These are phyloP conservation scores for Tragelaphus oryx DNA, from an alignment of 2,797 vertebrate genomes.

Conservation along the genomic window DNA sequence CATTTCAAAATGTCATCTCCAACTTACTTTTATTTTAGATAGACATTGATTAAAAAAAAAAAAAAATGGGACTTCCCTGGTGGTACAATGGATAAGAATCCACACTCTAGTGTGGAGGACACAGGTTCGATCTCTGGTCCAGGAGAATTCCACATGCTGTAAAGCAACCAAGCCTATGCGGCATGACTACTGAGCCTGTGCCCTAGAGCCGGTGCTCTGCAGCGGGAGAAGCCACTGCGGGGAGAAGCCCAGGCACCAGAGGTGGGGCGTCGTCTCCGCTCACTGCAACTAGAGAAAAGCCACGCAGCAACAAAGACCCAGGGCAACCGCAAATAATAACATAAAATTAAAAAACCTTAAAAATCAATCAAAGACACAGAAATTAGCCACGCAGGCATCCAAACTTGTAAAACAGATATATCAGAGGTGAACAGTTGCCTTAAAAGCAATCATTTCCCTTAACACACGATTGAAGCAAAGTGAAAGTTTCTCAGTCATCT, in stretches of 20 bases:
- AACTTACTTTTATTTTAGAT: neutral
- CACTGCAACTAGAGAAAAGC: neutral
- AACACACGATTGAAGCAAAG: rapidly evolving
- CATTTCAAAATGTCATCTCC: neutral
- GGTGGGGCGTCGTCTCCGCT: neutral
- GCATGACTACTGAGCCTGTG: neutral
- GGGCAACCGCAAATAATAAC: neutral
- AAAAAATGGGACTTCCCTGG: neutral
- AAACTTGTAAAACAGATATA: neutral
- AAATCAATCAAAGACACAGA: neutral
- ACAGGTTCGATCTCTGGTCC: neutral
- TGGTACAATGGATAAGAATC: neutral
- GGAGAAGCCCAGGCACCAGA: neutral
- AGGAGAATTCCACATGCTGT: neutral
- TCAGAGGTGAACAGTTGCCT: neutral
- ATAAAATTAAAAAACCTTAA: neutral
- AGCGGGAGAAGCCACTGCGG: neutral
- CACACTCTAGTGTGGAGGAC: neutral
- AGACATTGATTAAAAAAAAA: neutral
- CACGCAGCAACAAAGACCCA: neutral
- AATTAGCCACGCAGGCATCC: neutral
- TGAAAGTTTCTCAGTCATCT: neutral
- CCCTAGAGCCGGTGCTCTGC: neutral
- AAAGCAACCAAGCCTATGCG: rapidly evolving
- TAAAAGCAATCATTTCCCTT: neutral